These are phyloP conservation scores for Pangasius mekongensis DNA, from an alignment of 2,797 vertebrate species.

Conservation along the genomic window DNA sequence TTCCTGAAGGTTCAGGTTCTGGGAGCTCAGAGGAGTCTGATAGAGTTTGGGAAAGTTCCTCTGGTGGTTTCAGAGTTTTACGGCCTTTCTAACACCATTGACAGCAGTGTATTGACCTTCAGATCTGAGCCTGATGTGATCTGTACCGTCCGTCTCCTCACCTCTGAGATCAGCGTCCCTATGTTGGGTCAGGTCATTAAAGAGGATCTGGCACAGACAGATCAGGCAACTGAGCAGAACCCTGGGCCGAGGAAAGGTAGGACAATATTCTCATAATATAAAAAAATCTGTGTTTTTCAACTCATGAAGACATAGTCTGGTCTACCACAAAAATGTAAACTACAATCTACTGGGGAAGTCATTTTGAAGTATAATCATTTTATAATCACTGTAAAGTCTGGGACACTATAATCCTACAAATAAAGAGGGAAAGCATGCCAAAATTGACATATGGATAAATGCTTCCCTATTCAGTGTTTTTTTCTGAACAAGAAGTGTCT, in stretches of 20 bases:
- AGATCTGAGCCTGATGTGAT: conserved; percentile 24
- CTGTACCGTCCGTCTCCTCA: conserved; percentile 69
- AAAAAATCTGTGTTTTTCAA: neutral
- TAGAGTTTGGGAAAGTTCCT: conserved; percentile 65
- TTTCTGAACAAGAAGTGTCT: neutral
- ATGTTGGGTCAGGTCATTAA: conserved; percentile 69
- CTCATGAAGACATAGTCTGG: neutral
- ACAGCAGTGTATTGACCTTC: conserved; percentile 71
- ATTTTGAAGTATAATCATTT: neutral
- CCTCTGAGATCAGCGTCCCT: conserved; percentile 63
- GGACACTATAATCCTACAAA: neutral
- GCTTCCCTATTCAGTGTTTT: neutral
- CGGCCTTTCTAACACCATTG: conserved; percentile 71
- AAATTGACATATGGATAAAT: neutral
- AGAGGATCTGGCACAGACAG: conserved; percentile 60
- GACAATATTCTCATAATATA: neutral
- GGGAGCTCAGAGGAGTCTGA: conserved; percentile 62
- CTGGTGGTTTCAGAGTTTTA: conserved; percentile 77
- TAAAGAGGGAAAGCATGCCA: neutral
- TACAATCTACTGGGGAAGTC: neutral
- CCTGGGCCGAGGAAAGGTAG: conserved; percentile 67
- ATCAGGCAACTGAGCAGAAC: conserved; percentile 29
- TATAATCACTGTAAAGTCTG: neutral
- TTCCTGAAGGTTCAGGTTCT: conserved; percentile 67
- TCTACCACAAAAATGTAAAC: neutral